Base-by-base conservation (phyloP, 2,113 vertebrate genomes). In the Globicephala melas region DNA sequence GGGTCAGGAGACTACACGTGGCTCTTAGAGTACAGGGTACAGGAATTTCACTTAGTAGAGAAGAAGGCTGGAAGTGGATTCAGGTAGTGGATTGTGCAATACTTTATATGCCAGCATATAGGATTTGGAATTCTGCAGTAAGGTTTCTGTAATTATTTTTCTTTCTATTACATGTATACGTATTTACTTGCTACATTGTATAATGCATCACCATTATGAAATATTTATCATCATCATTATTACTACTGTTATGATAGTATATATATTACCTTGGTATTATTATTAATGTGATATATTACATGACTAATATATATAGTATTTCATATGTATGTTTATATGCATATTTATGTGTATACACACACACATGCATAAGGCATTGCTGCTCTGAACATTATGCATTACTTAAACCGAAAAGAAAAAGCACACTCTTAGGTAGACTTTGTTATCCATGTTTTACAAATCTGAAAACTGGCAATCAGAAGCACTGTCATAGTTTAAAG, bases 341-440 rank as follows among this genome's bases (percentile, higher is more conserved):
- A 15, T 31, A 21, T 8, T 6, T 17, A 44, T 28, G 12, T 53
- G 12, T 44, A 63, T 36, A 23, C 2, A 33, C 7, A 38, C 7
- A 38, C 21, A 33, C 0, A 41, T 21, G 4, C 21, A n/a, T 33
- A 55, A 58, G 31, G 25, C 11, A 70, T 41, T 81, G 38, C 2
- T 70, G 3, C 73, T 95, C 53, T 79, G 18, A 53, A 86, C 18
- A 79, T 47, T n/a, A 80, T 63, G 5, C 13, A 44, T 17, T 5
- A 76, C 55, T 88, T 94, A 85, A 80, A 50, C 15, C 21, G 62
- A 65, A 85, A 68, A 58, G 28, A 28, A 47, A 89, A 85, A 26
- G 3, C 9, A 50, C 7, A 33, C 4, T 62, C 10, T 80, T 47
- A 77, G 15, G 20, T 26, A n/a, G 26, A 38, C 15, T 38, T 92